Evolutionary conservation across 2,113 vertebrate genomes (phyloP).

Genomic region (Gobius niger): DNA sequence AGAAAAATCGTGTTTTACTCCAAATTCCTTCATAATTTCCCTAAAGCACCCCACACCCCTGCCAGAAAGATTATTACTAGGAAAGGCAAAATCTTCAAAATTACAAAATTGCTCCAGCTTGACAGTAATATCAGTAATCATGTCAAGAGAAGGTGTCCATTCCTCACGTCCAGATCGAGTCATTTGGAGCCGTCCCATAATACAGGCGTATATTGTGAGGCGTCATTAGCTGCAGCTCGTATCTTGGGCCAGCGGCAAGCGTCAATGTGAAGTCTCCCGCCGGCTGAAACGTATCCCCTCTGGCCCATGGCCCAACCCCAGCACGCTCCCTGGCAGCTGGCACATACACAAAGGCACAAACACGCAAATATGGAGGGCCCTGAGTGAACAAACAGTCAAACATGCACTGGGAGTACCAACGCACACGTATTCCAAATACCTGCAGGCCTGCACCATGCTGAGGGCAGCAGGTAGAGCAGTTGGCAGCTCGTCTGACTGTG

Average conservation of each 20-base stretch:
- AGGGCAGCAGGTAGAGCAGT: conserved; percentile 59
- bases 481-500: conserved; percentile 42
- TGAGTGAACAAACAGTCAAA: conserved; percentile 17
- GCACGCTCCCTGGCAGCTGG: not conserved
- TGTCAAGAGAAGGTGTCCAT: conserved; percentile 24
- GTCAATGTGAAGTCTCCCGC: conserved; percentile 67
- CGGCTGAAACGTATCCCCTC: conserved; percentile 61
- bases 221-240: conserved; percentile 31
- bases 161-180: conserved; percentile 16
- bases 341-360: conserved; percentile 9
- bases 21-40: conserved; percentile 21
- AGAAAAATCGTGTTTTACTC: conserved; percentile 25
- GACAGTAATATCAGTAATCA: conserved; percentile 58
- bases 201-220: conserved; percentile 48
- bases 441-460: conserved; percentile 10
- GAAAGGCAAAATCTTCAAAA: conserved; percentile 51
- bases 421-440: conserved; percentile 8
- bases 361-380: conserved; percentile 1
- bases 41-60: conserved; percentile 7
- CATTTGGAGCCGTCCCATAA: conserved; percentile 33
- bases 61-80: conserved; percentile 43
- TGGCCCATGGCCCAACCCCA: conserved; percentile 62
- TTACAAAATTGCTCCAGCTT: conserved; percentile 57
- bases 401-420: not conserved
- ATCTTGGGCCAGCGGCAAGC: conserved; percentile 44